Percentiles rank a stretch among this genome's conserved stretches.
phyloP scores from a whole-genome alignment of 2,888 invertebrate species.

The Caenorhabditis zanzibari region DNA sequence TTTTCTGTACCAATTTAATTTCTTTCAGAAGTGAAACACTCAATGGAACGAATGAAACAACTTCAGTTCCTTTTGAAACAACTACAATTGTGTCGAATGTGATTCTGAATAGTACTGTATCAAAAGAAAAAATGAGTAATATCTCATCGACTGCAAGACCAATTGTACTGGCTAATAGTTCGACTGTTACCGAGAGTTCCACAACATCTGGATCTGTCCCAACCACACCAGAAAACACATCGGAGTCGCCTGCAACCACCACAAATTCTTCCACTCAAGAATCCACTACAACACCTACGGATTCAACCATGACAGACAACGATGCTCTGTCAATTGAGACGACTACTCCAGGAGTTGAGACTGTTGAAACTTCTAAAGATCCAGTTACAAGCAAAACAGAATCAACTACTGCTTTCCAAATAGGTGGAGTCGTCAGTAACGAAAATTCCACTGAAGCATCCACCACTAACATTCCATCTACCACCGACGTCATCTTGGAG shows the following conservation, averaged over 20 bases:
- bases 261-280: not conserved
- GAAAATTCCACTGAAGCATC: not conserved
- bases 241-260: not conserved
- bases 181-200: not conserved
- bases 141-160: too few species aligned
- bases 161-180: too few species aligned
- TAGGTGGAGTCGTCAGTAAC: not conserved
- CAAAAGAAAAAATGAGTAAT: too few species aligned
- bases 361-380: not conserved
- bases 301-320: not conserved
- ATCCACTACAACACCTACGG: not conserved
- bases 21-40: constrained; percentile 21
- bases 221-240: not conserved
- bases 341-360: not conserved
- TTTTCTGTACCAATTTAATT: not conserved
- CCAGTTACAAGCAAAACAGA: not conserved
- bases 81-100: not conserved
- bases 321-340: constrained; percentile 1
- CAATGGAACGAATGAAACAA: constrained; percentile 16
- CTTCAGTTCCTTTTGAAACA: not conserved
- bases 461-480: not conserved
- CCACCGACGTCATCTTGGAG: not conserved
- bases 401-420: not conserved
- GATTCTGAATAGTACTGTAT: too few species aligned
- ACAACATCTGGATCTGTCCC: not conserved